Conservation (phyloP, 2,113 vertebrate genomes). For the Nannospalax galili region DNA sequence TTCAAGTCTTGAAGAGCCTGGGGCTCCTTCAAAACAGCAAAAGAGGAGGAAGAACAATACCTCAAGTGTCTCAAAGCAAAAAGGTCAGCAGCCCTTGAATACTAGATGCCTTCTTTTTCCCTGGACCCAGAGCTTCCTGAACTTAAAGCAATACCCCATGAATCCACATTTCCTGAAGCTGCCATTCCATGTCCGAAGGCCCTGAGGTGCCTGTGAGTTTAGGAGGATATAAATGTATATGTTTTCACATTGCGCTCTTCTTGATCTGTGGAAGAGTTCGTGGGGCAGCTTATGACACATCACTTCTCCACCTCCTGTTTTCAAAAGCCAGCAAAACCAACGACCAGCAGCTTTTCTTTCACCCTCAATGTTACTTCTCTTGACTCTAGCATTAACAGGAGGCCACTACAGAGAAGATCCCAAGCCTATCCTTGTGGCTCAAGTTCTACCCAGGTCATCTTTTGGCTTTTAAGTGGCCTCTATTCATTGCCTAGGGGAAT, state of each 20-base stretch:
- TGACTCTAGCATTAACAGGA: background rate
- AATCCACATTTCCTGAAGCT: background rate
- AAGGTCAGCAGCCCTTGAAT: slow-evolving; percentile 56
- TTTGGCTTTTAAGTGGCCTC: background rate
- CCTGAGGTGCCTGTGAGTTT: background rate
- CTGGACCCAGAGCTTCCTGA: background rate
- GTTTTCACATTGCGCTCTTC: background rate
- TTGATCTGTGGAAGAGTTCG: background rate
- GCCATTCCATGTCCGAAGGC: background rate
- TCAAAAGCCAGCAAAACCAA: background rate
- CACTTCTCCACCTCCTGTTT: background rate
- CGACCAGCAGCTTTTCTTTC: background rate
- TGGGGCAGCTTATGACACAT: background rate
- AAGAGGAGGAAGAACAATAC: slow-evolving; percentile 19
- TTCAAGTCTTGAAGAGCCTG: slow-evolving; percentile 29
- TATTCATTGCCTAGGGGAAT: background rate
- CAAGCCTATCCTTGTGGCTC: background rate
- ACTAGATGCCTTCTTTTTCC: background rate
- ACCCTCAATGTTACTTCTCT: background rate
- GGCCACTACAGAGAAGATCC: background rate
- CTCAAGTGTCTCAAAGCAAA: background rate
- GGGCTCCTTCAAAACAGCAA: slow-evolving; percentile 3
- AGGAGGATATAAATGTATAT: background rate
- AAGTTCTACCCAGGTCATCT: background rate
- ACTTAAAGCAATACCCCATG: background rate